Conservation (phyloP, 2,113 vertebrate genomes). For the Syngnathoides biaculeatus region DNA sequence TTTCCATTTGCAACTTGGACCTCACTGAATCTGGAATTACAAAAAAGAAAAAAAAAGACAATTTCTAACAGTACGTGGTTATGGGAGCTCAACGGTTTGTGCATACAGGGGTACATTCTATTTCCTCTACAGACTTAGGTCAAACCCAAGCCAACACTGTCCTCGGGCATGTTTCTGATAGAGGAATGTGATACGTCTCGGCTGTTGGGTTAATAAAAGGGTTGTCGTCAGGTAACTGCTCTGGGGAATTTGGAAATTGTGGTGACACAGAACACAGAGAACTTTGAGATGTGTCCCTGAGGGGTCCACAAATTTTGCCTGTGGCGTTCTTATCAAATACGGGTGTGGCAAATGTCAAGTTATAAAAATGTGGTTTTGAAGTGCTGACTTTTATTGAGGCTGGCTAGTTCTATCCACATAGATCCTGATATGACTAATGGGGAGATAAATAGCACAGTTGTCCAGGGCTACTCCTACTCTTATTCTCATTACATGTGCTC, state of each 20-base stretch:
- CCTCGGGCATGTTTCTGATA: slow-evolving; percentile 40
- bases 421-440: background rate
- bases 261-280: background rate
- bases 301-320: background rate
- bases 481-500: slow-evolving; percentile 14
- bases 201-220: slow-evolving; percentile 17
- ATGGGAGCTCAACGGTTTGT: slow-evolving; percentile 51
- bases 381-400: slow-evolving; percentile 3
- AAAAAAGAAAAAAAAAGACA: slow-evolving; percentile 65
- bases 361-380: background rate
- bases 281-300: slow-evolving; percentile 11
- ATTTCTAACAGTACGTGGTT: slow-evolving; percentile 74
- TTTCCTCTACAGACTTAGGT: slow-evolving; percentile 34
- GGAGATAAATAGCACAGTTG: slow-evolving; percentile 1
- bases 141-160: slow-evolving; percentile 45
- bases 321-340: background rate
- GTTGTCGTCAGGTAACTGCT: background rate
- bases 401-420: slow-evolving; percentile 2
- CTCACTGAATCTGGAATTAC: slow-evolving; percentile 78
- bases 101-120: slow-evolving; percentile 44
- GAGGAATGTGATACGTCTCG: slow-evolving; percentile 29
- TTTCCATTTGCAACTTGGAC: slow-evolving; percentile 82
- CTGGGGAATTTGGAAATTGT: slow-evolving; percentile 5
- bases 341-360: background rate
- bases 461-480: slow-evolving; percentile 9